These are phyloP conservation scores for Caretta caretta DNA, from an alignment of 2,113 vertebrate genomes.

Conservation along the genomic window DNA sequence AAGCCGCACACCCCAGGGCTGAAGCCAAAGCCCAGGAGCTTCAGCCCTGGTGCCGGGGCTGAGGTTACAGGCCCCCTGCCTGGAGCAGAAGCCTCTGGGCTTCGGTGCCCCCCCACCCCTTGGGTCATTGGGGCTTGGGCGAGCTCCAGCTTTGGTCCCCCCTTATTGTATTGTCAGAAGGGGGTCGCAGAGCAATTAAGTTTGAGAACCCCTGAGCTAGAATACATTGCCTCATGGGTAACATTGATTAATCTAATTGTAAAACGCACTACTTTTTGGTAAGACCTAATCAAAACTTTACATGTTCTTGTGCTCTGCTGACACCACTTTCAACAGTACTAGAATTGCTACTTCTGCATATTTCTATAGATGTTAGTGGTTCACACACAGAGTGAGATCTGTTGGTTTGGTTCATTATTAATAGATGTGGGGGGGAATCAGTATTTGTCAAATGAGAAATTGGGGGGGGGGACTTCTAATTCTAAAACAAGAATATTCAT, in stretches of 20 bases:
- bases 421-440: not conserved
- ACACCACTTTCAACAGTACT: not conserved
- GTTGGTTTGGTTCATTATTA: not conserved
- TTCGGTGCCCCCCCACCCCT: too few species aligned
- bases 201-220: too few species aligned
- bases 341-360: not conserved
- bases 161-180: too few species aligned
- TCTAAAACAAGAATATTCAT: slow-evolving; percentile 23
- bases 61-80: too few species aligned
- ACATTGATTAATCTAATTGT: not conserved
- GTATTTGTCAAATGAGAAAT: slow-evolving; percentile 54
- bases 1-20: too few species aligned
- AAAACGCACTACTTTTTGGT: not conserved
- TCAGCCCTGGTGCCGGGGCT: too few species aligned
- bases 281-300: not conserved
- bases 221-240: rapidly evolving
- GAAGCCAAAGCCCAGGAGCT: too few species aligned
- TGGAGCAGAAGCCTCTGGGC: too few species aligned
- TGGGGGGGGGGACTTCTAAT: slow-evolving; percentile 1
- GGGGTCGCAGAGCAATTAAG: too few species aligned
- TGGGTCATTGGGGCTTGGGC: too few species aligned
- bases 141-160: too few species aligned
- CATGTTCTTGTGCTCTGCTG: not conserved
- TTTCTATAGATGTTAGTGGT: not conserved
- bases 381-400: not conserved